Evolutionary conservation across 2,888 invertebrate species (phyloP).

Genomic region (Trypoxylon attenuatum): DNA sequence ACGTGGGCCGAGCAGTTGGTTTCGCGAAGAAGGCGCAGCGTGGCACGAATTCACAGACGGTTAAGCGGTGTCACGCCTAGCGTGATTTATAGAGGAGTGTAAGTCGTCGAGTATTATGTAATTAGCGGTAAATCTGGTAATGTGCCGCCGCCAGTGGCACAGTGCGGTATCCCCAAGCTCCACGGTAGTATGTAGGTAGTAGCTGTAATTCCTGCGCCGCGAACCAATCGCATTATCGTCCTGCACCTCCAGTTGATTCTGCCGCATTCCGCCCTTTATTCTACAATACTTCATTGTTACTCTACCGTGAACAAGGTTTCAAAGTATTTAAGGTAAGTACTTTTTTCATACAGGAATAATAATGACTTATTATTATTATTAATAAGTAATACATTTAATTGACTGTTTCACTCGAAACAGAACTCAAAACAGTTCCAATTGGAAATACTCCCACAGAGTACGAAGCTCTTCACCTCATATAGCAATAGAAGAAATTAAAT

Average conservation of each 20-base stretch:
- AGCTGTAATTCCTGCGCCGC: constrained; percentile 51
- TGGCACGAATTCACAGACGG: constrained; percentile 34
- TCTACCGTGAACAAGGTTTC: too few species aligned
- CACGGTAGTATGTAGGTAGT: too few species aligned
- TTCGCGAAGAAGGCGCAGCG: constrained; percentile 16
- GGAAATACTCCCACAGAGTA: too few species aligned
- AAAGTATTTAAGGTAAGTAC: too few species aligned
- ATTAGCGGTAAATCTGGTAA: constrained; percentile 61
- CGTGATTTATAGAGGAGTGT: constrained; percentile 50
- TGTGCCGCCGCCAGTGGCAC: constrained; percentile 5
- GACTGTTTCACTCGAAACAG: too few species aligned
- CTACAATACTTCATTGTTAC: constrained; percentile 51
- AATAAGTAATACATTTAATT: too few species aligned
- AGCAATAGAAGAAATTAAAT: too few species aligned
- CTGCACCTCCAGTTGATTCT: constrained; percentile 22
- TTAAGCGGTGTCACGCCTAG: constrained; percentile 44
- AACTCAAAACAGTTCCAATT: too few species aligned
- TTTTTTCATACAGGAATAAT: too few species aligned
- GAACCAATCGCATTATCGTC: constrained; percentile 58
- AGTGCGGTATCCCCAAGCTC: too few species aligned
- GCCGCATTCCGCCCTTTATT: constrained; percentile 11
- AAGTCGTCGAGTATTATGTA: constrained; percentile 55
- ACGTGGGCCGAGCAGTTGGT: constrained; percentile 9
- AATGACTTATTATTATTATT: too few species aligned
- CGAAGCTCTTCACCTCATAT: too few species aligned